Evolutionary conservation across 2,888 invertebrate genomes (phyloP).

Genomic region (Aelia acuminata): DNA sequence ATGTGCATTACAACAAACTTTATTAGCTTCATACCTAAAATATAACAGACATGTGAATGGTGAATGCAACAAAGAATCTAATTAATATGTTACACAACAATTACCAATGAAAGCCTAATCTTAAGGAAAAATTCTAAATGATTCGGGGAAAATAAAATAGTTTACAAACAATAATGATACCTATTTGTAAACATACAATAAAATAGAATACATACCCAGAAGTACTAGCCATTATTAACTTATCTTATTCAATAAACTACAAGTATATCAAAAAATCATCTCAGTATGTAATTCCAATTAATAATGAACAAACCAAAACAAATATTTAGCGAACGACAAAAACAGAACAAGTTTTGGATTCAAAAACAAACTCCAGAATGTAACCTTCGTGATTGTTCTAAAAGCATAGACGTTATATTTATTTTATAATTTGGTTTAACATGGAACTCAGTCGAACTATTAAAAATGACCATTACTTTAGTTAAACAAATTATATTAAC

Average conservation of each 20-base stretch:
- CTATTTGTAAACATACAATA: not conserved
- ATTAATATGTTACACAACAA: not conserved
- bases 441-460: not conserved
- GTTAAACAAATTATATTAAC: too few relatives aligned
- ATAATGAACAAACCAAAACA: not conserved
- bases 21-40: conserved; percentile 78
- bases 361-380: not conserved
- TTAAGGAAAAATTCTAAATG: not conserved
- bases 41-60: conserved; percentile 16
- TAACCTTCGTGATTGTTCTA: conserved; percentile 12
- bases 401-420: not conserved
- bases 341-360: not conserved
- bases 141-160: not conserved
- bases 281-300: not conserved
- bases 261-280: not conserved
- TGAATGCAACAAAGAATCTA: not conserved
- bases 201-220: conserved; percentile 59
- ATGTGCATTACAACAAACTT: conserved; percentile 92
- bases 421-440: not conserved
- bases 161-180: not conserved
- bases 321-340: conserved; percentile 1
- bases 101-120: not conserved
- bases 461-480: not conserved
- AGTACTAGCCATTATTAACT: conserved; percentile 61
- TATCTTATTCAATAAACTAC: not conserved